A percentile compares a stretch with the other conserved stretches of the same genome.
Evolutionary conservation across 2,113 vertebrate genomes (phyloP).

Genomic region (Vireo altiloquus): DNA sequence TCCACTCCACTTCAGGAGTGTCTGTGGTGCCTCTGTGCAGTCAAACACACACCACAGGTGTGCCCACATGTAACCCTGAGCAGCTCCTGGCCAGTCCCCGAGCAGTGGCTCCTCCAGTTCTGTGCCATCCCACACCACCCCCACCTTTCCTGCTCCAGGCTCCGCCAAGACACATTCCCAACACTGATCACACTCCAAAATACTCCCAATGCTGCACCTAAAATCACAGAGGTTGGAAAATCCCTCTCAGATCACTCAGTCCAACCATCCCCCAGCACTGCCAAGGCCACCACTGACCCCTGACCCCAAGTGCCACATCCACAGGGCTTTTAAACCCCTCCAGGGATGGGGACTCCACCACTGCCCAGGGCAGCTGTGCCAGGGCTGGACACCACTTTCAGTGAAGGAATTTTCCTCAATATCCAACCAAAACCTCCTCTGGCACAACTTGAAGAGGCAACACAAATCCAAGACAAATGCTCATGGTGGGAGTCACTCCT

Average conservation of each 20-base stretch:
- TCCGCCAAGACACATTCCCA: neutral
- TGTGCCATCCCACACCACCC: neutral
- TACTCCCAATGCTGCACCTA: accelerated
- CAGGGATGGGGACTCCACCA: neutral
- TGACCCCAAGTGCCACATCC: neutral
- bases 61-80: neutral
- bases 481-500: neutral
- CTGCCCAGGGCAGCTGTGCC: neutral
- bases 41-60: accelerated
- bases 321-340: neutral
- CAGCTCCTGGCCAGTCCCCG: neutral
- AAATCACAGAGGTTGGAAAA: neutral
- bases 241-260: neutral
- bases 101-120: neutral
- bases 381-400: neutral
- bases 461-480: neutral
- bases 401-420: neutral
- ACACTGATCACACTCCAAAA: neutral
- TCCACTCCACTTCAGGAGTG: neutral
- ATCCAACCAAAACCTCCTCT: neutral
- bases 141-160: neutral
- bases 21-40: neutral
- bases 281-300: neutral
- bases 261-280: neutral
- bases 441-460: neutral